A percentile compares a stretch with the other conserved stretches of the same genome.
Conservation (phyloP, 2,797 vertebrate genomes). For the Anguilla anguilla region DNA sequence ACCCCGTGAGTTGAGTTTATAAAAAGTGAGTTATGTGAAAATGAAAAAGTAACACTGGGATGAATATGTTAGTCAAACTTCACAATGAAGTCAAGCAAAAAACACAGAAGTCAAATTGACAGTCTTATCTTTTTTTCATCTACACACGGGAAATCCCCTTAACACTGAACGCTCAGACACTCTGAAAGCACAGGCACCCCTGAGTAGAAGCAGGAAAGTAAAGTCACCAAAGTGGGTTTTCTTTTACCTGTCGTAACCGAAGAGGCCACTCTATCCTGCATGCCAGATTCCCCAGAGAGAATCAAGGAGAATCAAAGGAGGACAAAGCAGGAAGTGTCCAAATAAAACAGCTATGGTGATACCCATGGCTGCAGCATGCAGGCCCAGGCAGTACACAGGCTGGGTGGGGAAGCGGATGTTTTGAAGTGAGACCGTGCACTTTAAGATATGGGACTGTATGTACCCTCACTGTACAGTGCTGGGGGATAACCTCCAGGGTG, state of each 20-base stretch:
- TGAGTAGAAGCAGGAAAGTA: background rate
- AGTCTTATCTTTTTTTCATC: background rate
- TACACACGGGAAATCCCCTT: background rate
- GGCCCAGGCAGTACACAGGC: background rate
- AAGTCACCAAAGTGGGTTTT: conserved; percentile 16
- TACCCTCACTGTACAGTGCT: background rate
- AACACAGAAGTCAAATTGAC: background rate
- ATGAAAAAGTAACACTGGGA: background rate
- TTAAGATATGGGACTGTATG: background rate
- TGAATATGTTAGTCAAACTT: background rate
- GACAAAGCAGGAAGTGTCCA: conserved; percentile 4
- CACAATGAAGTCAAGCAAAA: background rate
- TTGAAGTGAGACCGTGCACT: background rate
- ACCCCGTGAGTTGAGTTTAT: background rate
- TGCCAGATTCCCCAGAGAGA: background rate
- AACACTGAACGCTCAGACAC: background rate
- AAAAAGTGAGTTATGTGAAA: background rate
- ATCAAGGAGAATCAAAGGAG: background rate
- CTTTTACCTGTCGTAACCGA: background rate
- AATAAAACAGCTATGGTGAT: background rate
- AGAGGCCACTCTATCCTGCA: conserved; percentile 12
- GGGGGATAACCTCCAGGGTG: background rate
- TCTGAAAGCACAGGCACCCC: background rate
- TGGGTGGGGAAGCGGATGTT: background rate
- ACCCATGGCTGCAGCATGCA: background rate